Evolutionary conservation across 2,797 vertebrate genomes (phyloP).

Genomic region (Garrulus glandarius): DNA sequence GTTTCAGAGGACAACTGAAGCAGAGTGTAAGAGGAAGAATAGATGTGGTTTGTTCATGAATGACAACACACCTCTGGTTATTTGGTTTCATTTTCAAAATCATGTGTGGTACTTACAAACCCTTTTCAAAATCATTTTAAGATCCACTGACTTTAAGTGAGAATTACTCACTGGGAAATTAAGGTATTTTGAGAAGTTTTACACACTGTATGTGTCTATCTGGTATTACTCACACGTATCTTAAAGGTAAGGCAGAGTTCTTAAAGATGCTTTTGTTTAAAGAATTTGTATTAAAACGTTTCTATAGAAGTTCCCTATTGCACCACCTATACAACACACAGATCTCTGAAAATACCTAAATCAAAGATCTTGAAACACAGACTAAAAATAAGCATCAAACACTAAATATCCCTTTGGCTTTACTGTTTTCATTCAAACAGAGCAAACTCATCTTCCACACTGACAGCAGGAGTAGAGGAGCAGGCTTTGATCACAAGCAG

Average conservation of each 20-base stretch:
- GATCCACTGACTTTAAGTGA: background rate
- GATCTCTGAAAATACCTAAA: background rate
- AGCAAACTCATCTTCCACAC: background rate
- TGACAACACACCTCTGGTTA: background rate
- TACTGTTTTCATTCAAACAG: background rate
- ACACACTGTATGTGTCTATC: background rate
- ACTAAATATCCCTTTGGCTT: background rate
- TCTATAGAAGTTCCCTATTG: background rate
- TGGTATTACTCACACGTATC: background rate
- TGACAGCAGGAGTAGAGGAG: background rate
- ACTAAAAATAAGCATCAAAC: slow-evolving; percentile 1
- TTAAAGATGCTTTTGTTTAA: background rate
- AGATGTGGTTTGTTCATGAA: background rate
- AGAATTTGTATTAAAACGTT: background rate
- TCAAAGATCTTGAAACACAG: background rate
- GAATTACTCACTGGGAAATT: background rate
- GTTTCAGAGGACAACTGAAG: background rate
- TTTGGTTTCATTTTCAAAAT: background rate
- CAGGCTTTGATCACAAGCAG: slow-evolving; percentile 4
- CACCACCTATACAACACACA: background rate
- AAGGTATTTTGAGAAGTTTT: background rate
- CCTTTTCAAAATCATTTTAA: background rate
- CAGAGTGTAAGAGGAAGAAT: background rate
- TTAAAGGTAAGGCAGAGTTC: background rate
- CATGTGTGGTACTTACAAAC: background rate